Percentiles rank a stretch among this genome's conserved stretches.
Evolutionary conservation across 2,113 vertebrate species (phyloP).

Genomic region (Gymnocephalus cernua): DNA sequence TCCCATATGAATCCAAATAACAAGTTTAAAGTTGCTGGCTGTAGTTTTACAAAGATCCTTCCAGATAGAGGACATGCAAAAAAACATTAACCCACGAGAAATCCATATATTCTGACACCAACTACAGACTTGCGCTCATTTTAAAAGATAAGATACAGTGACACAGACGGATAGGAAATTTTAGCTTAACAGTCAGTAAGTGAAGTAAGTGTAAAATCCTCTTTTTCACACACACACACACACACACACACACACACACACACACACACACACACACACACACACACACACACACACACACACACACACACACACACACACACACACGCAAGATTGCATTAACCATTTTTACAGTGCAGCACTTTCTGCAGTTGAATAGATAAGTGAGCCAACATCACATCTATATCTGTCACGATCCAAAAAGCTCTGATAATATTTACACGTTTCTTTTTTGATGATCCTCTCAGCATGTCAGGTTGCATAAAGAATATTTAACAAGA

Average conservation of each 20-base stretch:
- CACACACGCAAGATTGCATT: conserved; percentile 13
- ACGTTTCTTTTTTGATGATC: conserved; percentile 51
- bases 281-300: conserved; percentile 4
- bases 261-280: conserved; percentile 11
- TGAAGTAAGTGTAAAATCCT: conserved; percentile 13
- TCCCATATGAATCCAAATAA: conserved; percentile 40
- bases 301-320: background rate
- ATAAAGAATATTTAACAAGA: conserved; percentile 53
- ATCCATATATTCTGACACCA: background rate
- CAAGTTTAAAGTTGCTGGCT: conserved; percentile 22
- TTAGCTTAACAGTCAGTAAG: background rate
- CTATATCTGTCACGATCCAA: conserved; percentile 39
- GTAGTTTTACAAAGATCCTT: conserved; percentile 26
- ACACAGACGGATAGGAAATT: conserved; percentile 8
- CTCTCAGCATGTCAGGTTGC: conserved; percentile 44
- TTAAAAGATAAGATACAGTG: conserved; percentile 3
- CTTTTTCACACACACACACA: conserved; percentile 2
- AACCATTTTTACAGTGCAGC: conserved; percentile 25
- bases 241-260: conserved; percentile 6
- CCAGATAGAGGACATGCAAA: background rate
- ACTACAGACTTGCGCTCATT: background rate
- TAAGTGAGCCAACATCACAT: conserved; percentile 41
- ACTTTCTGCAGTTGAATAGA: conserved; percentile 51
- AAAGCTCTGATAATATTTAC: conserved; percentile 58
- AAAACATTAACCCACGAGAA: background rate